phyloP scores from a whole-genome alignment of 2,113 vertebrate genomes.

The Phasianus colchicus region DNA sequence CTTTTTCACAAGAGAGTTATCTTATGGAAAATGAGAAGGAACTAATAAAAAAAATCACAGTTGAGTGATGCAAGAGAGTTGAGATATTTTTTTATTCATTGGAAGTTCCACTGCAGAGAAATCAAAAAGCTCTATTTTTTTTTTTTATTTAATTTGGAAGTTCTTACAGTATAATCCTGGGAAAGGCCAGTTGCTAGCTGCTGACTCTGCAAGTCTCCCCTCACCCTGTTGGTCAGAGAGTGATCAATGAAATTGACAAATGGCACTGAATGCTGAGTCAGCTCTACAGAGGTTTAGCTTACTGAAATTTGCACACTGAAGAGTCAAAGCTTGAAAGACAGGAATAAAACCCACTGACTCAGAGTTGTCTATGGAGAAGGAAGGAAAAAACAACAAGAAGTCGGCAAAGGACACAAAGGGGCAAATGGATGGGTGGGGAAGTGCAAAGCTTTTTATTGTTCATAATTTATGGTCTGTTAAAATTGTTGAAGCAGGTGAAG shows the following conservation, averaged over 20 bases:
- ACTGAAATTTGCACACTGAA: slow-evolving; percentile 27
- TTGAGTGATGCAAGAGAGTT: slow-evolving; percentile 26
- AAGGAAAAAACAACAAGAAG: not conserved
- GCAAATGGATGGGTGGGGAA: not conserved
- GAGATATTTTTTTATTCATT: slow-evolving; percentile 31
- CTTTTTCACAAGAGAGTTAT: slow-evolving; percentile 21
- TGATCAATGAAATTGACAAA: slow-evolving; percentile 73
- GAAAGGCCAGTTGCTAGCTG: not conserved
- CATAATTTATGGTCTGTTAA: slow-evolving; percentile 26
- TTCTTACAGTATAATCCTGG: slow-evolving; percentile 14
- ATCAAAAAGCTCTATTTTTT: slow-evolving; percentile 27
- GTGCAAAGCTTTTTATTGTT: not conserved
- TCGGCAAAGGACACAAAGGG: slow-evolving; percentile 5
- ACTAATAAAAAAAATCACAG: slow-evolving; percentile 49
- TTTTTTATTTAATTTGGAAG: slow-evolving; percentile 32
- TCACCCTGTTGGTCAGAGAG: not conserved
- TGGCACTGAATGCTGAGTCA: slow-evolving; percentile 61
- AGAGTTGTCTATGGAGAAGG: not conserved
- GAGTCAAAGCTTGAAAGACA: slow-evolving; percentile 13
- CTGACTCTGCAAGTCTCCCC: slow-evolving; percentile 51
- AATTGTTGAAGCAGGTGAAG: not conserved
- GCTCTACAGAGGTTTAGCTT: slow-evolving; percentile 41
- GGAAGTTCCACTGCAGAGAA: slow-evolving; percentile 49
- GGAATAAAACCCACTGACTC: not conserved
- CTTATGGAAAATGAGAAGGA: slow-evolving; percentile 41